Evolutionary conservation across 2,113 vertebrate genomes (phyloP), one percentile per base, ranked within the genome.

Genomic region (Alaudala cheleensis): DNA sequence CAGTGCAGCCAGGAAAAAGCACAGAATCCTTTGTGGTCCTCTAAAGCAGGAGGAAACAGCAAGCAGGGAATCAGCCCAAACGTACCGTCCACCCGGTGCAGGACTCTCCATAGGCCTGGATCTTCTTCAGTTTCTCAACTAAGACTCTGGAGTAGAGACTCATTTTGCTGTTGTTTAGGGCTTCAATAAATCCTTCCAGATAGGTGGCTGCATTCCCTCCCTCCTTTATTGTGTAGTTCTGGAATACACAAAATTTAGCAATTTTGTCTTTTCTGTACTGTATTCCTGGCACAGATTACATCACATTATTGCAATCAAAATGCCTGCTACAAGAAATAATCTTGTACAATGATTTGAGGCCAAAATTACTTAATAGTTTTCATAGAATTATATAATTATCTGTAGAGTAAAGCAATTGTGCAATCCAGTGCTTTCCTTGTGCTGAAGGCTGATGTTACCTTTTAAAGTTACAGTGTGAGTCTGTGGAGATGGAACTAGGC

Each of bases 141-240:
- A 94, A 0, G 5, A 61, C 0, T 31, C 40, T 57, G 1, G n/a
- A n/a, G 0, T 54, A 0, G 0, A 0, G 1, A 0, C 1, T 12
- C 12, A 8, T 2, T 44, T 69, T 4, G 6, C 16, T 50, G 10
- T 7, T 50, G 6, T 51, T 39, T 5, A 97, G 72, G 72, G 20
- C 80, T 44, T 74, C 6, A 39, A 86, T 95, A 56, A 92, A 95
- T 88, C 20, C 11, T 66, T 83, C 14, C 67, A 97, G 72, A 6
- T 86, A 77, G 42, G 56, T 40, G 39, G 9, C 14, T 58, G 39
- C 1, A 0, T 62, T 51, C 22, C 6, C 56, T 81, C 11, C 67
- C 0, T 0, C 23, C 50, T 92, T 14, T 29, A 57, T 17, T 1
- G 0, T 4, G n/a, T 60, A 37, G 12, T 12, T 78, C 95, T 95